Evolutionary conservation across 1,140 invertebrate species (phyloP), one percentile per base, ranked within the genome.

Genomic region (Bombus vancouverensis): DNA sequence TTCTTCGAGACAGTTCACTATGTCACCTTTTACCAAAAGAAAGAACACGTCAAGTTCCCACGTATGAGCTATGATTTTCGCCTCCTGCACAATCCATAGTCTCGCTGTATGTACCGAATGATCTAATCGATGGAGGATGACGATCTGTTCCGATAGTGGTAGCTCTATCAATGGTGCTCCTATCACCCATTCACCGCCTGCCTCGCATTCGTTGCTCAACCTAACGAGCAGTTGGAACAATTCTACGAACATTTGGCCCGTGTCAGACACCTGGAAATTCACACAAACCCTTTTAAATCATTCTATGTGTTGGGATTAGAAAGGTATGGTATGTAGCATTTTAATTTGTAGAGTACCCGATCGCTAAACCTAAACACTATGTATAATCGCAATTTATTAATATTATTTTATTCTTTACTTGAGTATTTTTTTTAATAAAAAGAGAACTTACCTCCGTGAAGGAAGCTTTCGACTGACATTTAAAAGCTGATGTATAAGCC

Each of bases 141-240:
- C 97, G 92, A 98, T 98, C 94, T 98, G 97, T 91, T 98, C 97
- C 0, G 97, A 97, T 10, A 98, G 95, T 0, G 97, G 97, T 72
- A 98, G 90, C 88, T 98, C 96, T 85, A 97, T 96, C 25, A 97
- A 91, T 1, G 96, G 96, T 2, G 96, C 96, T 3, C 96, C 96
- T 74, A 96, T 91, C 34, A 96, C 96, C 95, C 96, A 97, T 81
- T 97, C 96, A 85, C 96, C 96, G 0, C 96, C 96, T 0, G 96
- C 95, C 93, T 97, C 97, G 87, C 97, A 97, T 77, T 96, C 96
- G 90, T 97, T 97, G 86, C 96, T 97, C 12, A 97, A 92, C 0
- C 92, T 94, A 0, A 97, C 96, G n/a, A 97, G 91, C 83, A 96
- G 95, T 89, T 96, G 95, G 9, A 97, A 95, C 92, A 97, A 94